Conservation (phyloP, 1,140 invertebrate species). For the Anadara kagoshimensis region DNA sequence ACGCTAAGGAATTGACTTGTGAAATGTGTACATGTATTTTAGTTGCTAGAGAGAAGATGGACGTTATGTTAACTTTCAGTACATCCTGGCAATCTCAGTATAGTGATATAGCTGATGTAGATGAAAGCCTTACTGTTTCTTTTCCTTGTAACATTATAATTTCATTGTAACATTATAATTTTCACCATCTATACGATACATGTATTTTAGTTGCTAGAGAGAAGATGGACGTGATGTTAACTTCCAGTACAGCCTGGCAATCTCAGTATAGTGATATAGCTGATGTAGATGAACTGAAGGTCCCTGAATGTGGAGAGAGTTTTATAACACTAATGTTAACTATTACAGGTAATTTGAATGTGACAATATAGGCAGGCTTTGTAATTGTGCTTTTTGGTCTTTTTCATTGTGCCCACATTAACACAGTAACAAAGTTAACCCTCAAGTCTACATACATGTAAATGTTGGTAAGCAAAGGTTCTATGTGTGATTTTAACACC, state of each 20-base stretch:
- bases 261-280: slow-evolving; percentile 83
- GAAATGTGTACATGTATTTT: neutral
- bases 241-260: slow-evolving; percentile 80
- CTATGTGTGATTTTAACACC: no score
- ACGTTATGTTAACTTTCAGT: slow-evolving; percentile 82
- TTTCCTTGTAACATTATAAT: no score
- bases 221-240: slow-evolving; percentile 90
- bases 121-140: no score
- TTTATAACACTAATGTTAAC: slow-evolving; percentile 86
- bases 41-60: slow-evolving; percentile 93
- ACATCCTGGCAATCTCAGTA: slow-evolving; percentile 81
- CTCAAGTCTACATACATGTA: no score
- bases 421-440: neutral
- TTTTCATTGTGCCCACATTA: neutral
- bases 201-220: slow-evolving; percentile 83
- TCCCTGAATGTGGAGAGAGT: slow-evolving; percentile 74
- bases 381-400: no score
- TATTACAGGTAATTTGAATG: slow-evolving; percentile 79
- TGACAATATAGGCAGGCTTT: neutral
- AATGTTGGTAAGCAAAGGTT: no score
- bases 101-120: slow-evolving; percentile 85
- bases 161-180: no score
- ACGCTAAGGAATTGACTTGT: no score
- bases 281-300: slow-evolving; percentile 78
- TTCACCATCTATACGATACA: no score